A percentile compares a stretch with the other conserved stretches of the same genome.
Evolutionary conservation across 2,888 invertebrate species (phyloP).

Genomic region (Brachypalpus laphriformis): DNA sequence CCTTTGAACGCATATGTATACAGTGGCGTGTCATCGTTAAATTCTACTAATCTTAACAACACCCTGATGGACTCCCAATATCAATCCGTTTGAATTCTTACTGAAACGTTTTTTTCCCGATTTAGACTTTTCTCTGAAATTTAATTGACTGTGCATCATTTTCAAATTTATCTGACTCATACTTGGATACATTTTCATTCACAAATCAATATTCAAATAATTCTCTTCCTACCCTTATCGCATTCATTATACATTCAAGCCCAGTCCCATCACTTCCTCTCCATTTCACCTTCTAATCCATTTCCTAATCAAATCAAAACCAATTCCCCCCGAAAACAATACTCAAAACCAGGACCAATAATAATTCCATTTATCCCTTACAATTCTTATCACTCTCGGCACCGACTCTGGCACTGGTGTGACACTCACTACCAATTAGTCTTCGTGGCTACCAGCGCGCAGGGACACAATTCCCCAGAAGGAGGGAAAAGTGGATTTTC

Average conservation of each 20-base stretch:
- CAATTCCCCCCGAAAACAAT: neutral
- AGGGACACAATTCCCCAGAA: neutral
- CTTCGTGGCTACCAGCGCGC: neutral
- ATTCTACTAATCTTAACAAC: too few relatives aligned
- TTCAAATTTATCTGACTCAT: slow-evolving; percentile 22
- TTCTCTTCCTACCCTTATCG: neutral
- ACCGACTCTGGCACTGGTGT: neutral
- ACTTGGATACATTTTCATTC: neutral
- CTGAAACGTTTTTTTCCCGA: too few relatives aligned
- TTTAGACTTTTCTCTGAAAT: neutral
- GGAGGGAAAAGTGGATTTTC: slow-evolving; percentile 12
- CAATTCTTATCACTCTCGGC: slow-evolving; percentile 2
- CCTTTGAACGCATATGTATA: too few relatives aligned
- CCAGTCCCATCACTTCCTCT: slow-evolving; percentile 22
- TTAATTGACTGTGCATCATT: slow-evolving; percentile 3
- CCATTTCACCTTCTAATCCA: slow-evolving; percentile 22
- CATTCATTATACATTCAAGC: slow-evolving; percentile 8
- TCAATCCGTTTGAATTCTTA: too few relatives aligned
- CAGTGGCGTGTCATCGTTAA: too few relatives aligned
- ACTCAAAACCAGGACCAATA: neutral
- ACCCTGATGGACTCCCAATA: too few relatives aligned
- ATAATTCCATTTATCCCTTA: slow-evolving; percentile 23
- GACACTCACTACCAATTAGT: slow-evolving; percentile 30
- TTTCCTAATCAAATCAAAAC: slow-evolving; percentile 31
- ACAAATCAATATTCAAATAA: neutral